A percentile compares a stretch with the other conserved stretches of the same genome.
Evolutionary conservation across 2,113 vertebrate species (phyloP).

Genomic region (Lepus americanus): DNA sequence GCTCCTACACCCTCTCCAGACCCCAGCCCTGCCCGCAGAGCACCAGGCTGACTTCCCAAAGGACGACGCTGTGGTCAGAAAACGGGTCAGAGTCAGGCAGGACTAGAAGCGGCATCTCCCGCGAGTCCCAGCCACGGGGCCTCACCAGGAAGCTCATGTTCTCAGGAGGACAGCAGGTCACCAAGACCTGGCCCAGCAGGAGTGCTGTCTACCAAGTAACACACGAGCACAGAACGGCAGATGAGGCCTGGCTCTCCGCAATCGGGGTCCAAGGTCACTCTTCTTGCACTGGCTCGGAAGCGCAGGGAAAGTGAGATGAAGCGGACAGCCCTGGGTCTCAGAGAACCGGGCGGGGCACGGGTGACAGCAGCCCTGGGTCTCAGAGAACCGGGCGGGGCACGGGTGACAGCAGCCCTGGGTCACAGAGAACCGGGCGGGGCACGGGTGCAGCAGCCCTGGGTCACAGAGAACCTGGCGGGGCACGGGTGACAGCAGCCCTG

Average conservation of each 20-base stretch:
- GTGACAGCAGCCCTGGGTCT: no score
- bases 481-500: no score
- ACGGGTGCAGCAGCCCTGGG: no score
- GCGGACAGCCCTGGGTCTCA: not conserved
- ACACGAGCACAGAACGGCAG: not conserved
- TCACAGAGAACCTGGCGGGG: no score
- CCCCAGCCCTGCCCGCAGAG: not conserved
- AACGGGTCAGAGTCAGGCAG: not conserved
- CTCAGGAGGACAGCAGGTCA: not conserved
- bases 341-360: no score
- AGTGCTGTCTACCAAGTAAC: no score
- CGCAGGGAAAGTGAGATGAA: not conserved
- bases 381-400: no score
- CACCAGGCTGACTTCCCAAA: not conserved
- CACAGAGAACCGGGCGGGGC: not conserved
- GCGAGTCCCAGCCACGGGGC: no score
- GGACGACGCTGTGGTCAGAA: not conserved
- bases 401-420: no score
- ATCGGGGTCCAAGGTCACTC: no score
- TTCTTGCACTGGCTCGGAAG: not conserved
- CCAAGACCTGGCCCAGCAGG: not conserved
- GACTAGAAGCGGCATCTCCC: not conserved
- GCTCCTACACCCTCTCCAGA: not conserved
- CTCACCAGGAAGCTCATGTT: no score
- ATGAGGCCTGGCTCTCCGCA: not conserved